Evolutionary conservation across 2,113 vertebrate genomes (phyloP).

Genomic region (Siniperca knerii): DNA sequence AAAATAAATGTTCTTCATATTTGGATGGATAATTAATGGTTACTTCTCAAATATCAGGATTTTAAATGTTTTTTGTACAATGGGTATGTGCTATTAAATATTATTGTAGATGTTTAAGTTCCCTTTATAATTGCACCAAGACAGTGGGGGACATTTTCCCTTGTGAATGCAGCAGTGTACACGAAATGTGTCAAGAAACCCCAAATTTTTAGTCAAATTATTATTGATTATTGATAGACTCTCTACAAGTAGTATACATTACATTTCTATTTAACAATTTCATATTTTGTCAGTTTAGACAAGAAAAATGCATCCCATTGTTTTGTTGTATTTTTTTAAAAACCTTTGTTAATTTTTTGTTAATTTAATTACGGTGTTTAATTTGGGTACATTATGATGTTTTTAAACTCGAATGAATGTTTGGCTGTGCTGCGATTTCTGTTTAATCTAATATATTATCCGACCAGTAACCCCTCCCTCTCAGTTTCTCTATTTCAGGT

Average conservation of each 20-base stretch:
- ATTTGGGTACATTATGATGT: conserved; percentile 55
- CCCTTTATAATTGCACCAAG: conserved; percentile 52
- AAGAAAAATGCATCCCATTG: conserved; percentile 68
- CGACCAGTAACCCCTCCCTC: conserved; percentile 82
- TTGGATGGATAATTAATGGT: conserved; percentile 70
- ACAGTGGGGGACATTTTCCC: conserved; percentile 70
- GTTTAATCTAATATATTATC: conserved; percentile 52
- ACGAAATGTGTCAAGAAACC: not conserved
- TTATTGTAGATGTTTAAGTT: conserved; percentile 53
- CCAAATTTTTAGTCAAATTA: not conserved
- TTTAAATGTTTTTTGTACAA: conserved; percentile 46
- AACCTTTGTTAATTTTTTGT: conserved; percentile 45
- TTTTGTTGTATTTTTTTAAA: conserved; percentile 54
- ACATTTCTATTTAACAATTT: not conserved
- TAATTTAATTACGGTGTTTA: conserved; percentile 50
- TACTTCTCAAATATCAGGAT: conserved; percentile 68
- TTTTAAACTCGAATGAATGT: conserved; percentile 38
- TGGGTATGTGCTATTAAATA: conserved; percentile 56
- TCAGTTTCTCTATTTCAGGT: conserved; percentile 89
- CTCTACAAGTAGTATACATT: not conserved
- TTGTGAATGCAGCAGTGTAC: conserved; percentile 9
- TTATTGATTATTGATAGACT: not conserved
- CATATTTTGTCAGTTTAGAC: not conserved
- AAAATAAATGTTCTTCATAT: conserved; percentile 1
- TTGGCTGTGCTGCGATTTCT: conserved; percentile 60